Evolutionary conservation across 2,797 vertebrate species (phyloP), one percentile per base, ranked within the genome.

Genomic region (Acanthurus lineatus): DNA sequence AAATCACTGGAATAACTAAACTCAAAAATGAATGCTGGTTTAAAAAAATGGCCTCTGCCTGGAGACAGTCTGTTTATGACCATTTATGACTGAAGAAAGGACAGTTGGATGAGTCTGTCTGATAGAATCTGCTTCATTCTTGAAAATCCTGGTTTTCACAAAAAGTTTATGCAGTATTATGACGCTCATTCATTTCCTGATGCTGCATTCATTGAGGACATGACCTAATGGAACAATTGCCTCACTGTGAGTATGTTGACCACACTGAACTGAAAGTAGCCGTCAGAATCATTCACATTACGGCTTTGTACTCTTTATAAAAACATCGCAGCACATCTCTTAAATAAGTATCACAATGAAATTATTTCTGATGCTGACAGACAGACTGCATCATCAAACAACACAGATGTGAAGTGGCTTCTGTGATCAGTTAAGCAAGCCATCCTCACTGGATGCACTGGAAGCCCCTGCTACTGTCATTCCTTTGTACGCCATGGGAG

Each of bases 221-320:
- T 20, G 84, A 74, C 66, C 64, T 54, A 11, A 40, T 9, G 9
- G 42, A 71, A 77, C 77, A 83, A 78, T 71, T 4, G 63, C 7
- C 60, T 66, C 61, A 59, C 64, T 87, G 69, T 84, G 45, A 73
- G 7, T 2, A 69, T 10, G 12, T 51, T 5, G 15, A n/a, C 53
- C 32, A 51, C 47, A 44, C 32, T 14, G 57, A 25, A 4, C 51
- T 56, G 44, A 28, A 2, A 20, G 16, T n/a, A 10, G 22, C 22
- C 19, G 44, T 12, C 61, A 57, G n/a, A 65, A 6, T 61, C 40
- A 12, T n/a, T 17, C 8, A 3, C 49, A n/a, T 17, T 52, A 48
- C 15, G 22, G 49, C 19, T 60, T 32, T 35, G 10, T 6, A 35
- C 51, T 42, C 44, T 9, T 15, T 12, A 4, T 56, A 19, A 57